Base-by-base conservation (phyloP, 1,140 invertebrate genomes). In the Sarcophaga bullata region DNA sequence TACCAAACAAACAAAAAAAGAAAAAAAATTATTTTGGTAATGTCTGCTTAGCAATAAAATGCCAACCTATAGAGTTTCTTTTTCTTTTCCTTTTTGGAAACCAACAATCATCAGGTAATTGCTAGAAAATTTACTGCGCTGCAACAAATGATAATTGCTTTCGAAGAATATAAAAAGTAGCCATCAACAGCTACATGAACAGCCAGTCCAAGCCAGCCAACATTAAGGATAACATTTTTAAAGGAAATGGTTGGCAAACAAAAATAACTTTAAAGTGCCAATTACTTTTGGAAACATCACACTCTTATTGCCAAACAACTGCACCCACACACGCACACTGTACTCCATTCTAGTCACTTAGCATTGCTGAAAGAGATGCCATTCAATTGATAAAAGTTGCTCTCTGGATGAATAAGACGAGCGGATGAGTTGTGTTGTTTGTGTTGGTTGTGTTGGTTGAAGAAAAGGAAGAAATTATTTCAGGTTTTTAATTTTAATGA, bases 401-500 rank as follows among this genome's bases (percentile, higher is more conserved):
- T 37, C n/a, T n/a, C 58, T 10, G 15, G 58, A n/a, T 15, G 58
- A 15, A 15, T 17, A 68, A 68, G 58, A 13, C 15, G 15, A 73
- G 37, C 10, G 49, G 73, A 49, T 76, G 19, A 76, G 73, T 75
- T 75, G n/a, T 68, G 10, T 37, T 73, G 17, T n/a, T n/a, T n/a
- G n/a, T n/a, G n/a, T n/a, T n/a, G n/a, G n/a, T n/a, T n/a, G n/a
- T n/a, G n/a, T 25, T 25, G 19, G 58, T n/a, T 25, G 73, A 8
- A 76, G 47, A 76, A 76, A 49, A 17, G 73, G 73, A 49, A 76
- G 46, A 49, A 49, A 76, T 76, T 76, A 76, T 47, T 76, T 76
- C 48, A 49, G 73, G 73, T 76, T 76, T 76, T 76, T 76, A 76
- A 76, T 76, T 76, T 76, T 76, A 76, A 76, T 76, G 73, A 76